A percentile compares a stretch with the other conserved stretches of the same genome.
phyloP scores from a whole-genome alignment of 92 coral and sea anemone species.

The Actinostola sp. region DNA sequence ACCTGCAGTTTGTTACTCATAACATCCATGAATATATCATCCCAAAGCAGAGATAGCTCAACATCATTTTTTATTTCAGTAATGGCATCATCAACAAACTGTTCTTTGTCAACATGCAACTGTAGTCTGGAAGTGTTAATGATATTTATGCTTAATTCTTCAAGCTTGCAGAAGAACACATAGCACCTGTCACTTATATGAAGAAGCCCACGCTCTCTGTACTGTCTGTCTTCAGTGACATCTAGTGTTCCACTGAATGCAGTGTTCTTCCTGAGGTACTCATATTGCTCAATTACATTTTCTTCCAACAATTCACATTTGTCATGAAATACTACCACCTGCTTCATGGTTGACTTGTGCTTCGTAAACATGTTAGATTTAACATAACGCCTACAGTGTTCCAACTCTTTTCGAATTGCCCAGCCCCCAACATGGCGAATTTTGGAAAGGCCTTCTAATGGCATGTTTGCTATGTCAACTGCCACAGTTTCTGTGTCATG shows the following conservation, averaged over 20 bases:
- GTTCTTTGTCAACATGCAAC: not conserved
- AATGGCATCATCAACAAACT: not conserved
- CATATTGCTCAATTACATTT: not conserved
- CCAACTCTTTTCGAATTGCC: slow-evolving; percentile 17
- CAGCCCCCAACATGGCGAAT: slow-evolving; percentile 32
- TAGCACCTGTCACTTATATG: slow-evolving; percentile 1
- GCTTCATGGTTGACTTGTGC: not conserved
- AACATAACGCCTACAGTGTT: not conserved
- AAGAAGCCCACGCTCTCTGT: not conserved
- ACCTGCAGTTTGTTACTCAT: too few species aligned
- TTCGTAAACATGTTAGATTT: slow-evolving; percentile 15
- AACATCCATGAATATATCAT: not conserved
- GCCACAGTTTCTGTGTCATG: slow-evolving; percentile 7
- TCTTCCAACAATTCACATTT: slow-evolving; percentile 13
- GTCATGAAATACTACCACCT: not conserved
- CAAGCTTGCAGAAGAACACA: not conserved
- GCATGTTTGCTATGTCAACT: slow-evolving; percentile 20
- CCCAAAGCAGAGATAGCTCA: not conserved
- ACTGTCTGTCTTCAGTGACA: slow-evolving; percentile 15
- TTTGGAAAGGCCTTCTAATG: slow-evolving; percentile 33
- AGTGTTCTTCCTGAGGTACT: not conserved
- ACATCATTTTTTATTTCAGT: not conserved
- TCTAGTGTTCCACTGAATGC: not conserved
- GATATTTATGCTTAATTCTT: not conserved
- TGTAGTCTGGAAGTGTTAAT: not conserved